These are phyloP conservation scores for Chaunax sp. DNA, from an alignment of 2,797 vertebrate species.

Conservation along the genomic window DNA sequence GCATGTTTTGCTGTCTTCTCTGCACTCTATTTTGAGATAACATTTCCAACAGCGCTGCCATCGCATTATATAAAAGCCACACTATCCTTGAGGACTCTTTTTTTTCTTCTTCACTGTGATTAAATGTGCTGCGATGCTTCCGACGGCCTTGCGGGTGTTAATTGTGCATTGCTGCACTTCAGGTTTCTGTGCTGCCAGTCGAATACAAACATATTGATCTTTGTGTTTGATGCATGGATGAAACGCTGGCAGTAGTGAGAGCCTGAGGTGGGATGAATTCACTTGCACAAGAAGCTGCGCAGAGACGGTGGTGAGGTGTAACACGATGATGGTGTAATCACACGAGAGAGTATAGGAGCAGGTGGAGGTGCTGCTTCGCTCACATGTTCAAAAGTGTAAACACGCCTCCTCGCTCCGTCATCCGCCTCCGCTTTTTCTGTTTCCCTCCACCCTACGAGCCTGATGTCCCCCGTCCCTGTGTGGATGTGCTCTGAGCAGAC, in stretches of 20 bases:
- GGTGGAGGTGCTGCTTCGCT: conserved; percentile 34
- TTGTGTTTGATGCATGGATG: conserved; percentile 28
- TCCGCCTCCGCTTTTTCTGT: conserved; percentile 1
- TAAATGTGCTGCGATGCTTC: conserved; percentile 36
- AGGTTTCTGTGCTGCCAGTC: conserved; percentile 36
- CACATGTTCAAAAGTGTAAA: conserved; percentile 34
- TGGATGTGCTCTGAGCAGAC: conserved; percentile 23
- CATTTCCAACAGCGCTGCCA: conserved; percentile 46
- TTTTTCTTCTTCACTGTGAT: conserved; percentile 17
- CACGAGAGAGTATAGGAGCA: conserved; percentile 44
- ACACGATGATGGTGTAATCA: conserved; percentile 36
- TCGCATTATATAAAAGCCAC: conserved; percentile 55
- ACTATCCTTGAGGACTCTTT: conserved; percentile 43
- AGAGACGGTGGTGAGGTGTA: conserved; percentile 21
- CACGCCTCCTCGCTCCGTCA: background rate
- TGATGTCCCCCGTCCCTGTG: background rate
- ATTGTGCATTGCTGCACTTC: conserved; percentile 31
- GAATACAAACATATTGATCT: conserved; percentile 37
- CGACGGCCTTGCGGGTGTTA: conserved; percentile 20
- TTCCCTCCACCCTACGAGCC: conserved; percentile 16
- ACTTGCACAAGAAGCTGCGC: conserved; percentile 17
- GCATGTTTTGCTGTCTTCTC: conserved; percentile 4
- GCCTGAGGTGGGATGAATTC: conserved; percentile 32
- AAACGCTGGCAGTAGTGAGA: conserved; percentile 9
- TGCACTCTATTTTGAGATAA: conserved; percentile 48